phyloP scores from a whole-genome alignment of 2,888 invertebrate genomes.

The Blomia tropicalis region DNA sequence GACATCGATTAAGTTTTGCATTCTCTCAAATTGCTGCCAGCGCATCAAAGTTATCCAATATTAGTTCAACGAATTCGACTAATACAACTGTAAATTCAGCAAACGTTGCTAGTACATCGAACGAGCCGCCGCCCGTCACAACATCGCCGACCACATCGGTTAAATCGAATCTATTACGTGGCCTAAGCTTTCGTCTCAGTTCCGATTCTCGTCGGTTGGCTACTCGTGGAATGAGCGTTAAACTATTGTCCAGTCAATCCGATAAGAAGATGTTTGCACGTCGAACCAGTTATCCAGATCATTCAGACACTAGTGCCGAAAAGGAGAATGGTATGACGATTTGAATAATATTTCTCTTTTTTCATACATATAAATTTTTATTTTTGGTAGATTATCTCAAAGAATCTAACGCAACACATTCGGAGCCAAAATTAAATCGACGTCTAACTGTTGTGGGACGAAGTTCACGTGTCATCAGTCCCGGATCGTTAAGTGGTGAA shows the following conservation, averaged over 20 bases:
- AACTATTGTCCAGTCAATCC: not conserved
- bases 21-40: slow-evolving; percentile 18
- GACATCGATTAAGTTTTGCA: slow-evolving; percentile 25
- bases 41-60: slow-evolving; percentile 19
- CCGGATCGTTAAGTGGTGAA: slow-evolving; percentile 13
- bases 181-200: slow-evolving; percentile 22
- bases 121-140: not conserved
- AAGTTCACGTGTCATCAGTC: not conserved
- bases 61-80: slow-evolving; percentile 19
- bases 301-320: slow-evolving; percentile 4
- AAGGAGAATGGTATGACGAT: not conserved
- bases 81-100: not conserved
- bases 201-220: slow-evolving; percentile 11
- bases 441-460: not conserved
- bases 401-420: slow-evolving; percentile 25
- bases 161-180: slow-evolving; percentile 17
- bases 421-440: slow-evolving; percentile 29
- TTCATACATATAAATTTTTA: not conserved
- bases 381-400: slow-evolving; percentile 21
- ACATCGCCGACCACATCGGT: not conserved
- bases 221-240: slow-evolving; percentile 20
- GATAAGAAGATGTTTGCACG: slow-evolving; percentile 18
- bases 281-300: slow-evolving; percentile 27
- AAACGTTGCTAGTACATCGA: not conserved
- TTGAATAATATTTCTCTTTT: not conserved